These are phyloP conservation scores for Emys orbicularis DNA, from an alignment of 2,797 vertebrate genomes.

Conservation along the genomic window DNA sequence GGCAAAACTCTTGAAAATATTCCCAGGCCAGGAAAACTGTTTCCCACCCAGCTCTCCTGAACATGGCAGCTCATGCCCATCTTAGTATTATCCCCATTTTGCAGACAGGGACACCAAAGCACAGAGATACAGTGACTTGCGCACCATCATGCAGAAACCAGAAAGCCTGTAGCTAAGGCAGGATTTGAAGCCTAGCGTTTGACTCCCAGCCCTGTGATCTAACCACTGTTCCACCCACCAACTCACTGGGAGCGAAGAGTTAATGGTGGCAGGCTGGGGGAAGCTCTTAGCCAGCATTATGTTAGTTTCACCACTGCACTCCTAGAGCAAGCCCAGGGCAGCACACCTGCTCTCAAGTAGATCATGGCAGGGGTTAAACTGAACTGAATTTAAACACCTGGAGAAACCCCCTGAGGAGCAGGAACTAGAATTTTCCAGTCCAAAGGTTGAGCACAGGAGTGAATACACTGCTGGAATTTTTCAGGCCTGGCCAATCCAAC, in stretches of 20 bases:
- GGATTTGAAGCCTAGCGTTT: rapidly evolving
- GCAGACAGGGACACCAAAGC: slow-evolving; percentile 16
- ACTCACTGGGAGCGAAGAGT: not conserved
- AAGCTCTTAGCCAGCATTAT: not conserved
- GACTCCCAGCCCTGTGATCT: rapidly evolving
- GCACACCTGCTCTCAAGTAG: not conserved
- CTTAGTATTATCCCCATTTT: rapidly evolving
- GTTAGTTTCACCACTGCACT: not conserved
- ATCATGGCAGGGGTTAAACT: not conserved
- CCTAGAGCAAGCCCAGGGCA: not conserved
- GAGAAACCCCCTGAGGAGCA: rapidly evolving
- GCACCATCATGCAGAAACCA: rapidly evolving
- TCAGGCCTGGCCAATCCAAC: not conserved
- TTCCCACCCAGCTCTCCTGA: not conserved
- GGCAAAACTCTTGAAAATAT: not conserved
- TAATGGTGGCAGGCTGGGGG: not conserved
- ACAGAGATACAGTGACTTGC: rapidly evolving
- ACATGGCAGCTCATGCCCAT: rapidly evolving
- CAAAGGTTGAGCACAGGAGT: not conserved
- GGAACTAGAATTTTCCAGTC: not conserved
- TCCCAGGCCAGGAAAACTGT: not conserved
- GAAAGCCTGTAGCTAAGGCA: not conserved
- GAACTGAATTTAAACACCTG: not conserved
- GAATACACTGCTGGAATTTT: not conserved
- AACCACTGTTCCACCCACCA: rapidly evolving